Percentiles rank a stretch among this genome's conserved stretches.
Conservation (phyloP, 1,140 invertebrate genomes). For the Cheumatopsyche charites region DNA sequence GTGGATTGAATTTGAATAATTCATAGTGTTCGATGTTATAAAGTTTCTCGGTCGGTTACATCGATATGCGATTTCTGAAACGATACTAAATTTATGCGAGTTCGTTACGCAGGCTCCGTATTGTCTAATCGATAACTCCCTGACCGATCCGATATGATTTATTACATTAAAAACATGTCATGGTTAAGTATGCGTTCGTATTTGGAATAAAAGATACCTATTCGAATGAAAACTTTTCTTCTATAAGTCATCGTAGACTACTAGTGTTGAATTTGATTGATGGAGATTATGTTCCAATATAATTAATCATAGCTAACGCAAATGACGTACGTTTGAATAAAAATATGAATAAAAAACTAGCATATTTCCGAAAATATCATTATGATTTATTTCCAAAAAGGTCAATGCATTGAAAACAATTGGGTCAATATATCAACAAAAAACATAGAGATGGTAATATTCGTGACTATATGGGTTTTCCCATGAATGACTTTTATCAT, state of each 20-base stretch:
- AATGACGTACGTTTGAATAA: not conserved
- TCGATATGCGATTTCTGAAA: slow-evolving; percentile 7
- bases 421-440: not conserved
- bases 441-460: not conserved
- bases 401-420: slow-evolving; percentile 16
- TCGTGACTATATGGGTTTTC: slow-evolving; percentile 16
- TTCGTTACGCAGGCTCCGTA: slow-evolving; percentile 18
- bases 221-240: not conserved
- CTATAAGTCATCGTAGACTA: slow-evolving; percentile 3
- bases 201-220: not conserved
- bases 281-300: not conserved
- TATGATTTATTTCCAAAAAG: slow-evolving; percentile 6
- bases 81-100: slow-evolving; percentile 18
- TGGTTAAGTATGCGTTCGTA: not conserved
- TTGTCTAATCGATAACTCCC: slow-evolving; percentile 17
- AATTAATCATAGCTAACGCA: slow-evolving; percentile 11
- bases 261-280: slow-evolving; percentile 14
- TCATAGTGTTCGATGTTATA: slow-evolving; percentile 1
- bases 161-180: slow-evolving; percentile 1
- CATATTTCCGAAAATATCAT: not conserved
- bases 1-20: slow-evolving; percentile 6
- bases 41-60: slow-evolving; percentile 1
- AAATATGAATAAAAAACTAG: not conserved
- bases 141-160: slow-evolving; percentile 6
- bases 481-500: slow-evolving; percentile 30